phyloP scores from a whole-genome alignment of 30 jellyfish, hydroid and myxozoan genomes.

The Aurelia aurita complex sp. Pacific region DNA sequence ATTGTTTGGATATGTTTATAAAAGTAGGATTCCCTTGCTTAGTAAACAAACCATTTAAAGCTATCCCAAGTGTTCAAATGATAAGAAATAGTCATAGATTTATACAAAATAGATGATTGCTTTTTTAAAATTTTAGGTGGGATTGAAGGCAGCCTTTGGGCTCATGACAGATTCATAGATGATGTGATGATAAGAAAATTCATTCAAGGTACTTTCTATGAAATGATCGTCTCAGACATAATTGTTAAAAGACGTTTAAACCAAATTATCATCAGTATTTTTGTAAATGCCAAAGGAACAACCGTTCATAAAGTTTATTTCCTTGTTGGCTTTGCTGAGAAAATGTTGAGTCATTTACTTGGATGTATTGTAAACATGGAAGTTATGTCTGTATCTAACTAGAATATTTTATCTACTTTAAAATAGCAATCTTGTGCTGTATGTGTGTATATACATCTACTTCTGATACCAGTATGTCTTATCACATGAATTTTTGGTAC shows the following conservation, averaged over 20 bases:
- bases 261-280: conserved; percentile 72
- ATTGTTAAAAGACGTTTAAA: conserved; percentile 85
- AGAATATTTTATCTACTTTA: background rate
- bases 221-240: conserved; percentile 75
- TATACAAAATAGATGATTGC: background rate
- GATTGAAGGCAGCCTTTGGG: conserved; percentile 93
- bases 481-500: too few relatives aligned
- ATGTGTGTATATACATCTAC: too few relatives aligned
- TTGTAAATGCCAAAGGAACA: conserved; percentile 79
- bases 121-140: conserved; percentile 69
- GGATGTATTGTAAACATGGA: conserved; percentile 91
- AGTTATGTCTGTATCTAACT: conserved; percentile 75
- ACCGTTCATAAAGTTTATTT: conserved; percentile 79
- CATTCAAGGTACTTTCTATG: conserved; percentile 94
- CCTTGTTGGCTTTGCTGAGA: conserved; percentile 81
- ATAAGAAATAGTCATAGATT: background rate
- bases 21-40: too few relatives aligned
- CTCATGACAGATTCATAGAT: conserved; percentile 87
- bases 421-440: too few relatives aligned
- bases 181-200: conserved; percentile 88
- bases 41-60: too few relatives aligned
- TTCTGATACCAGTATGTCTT: too few relatives aligned
- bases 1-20: too few relatives aligned
- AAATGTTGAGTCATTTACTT: conserved; percentile 70
- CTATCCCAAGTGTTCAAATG: too few relatives aligned